Evolutionary conservation across 2,888 invertebrate species (phyloP), one percentile per base, ranked within the genome.

Genomic region (Drosophila infuscata): DNA sequence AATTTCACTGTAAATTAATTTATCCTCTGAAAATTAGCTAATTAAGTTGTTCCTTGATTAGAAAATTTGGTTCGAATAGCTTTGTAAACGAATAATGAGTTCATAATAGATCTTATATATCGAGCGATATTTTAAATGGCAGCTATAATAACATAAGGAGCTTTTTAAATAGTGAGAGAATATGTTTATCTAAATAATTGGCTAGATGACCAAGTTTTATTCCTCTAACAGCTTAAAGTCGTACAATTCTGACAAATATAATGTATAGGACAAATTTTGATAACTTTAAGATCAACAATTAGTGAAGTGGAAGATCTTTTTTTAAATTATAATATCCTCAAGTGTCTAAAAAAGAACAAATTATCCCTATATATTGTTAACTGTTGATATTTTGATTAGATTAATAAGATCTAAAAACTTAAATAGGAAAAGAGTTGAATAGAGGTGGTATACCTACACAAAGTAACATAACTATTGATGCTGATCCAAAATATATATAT

Each of bases 91-190:
- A 6, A 36, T 38, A 38, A 8, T 38, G 8, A 38, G 17, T 17
- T 38, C 8, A 38, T 9, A 7, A 1, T 7, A 20, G 1, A 7
- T 43, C 1, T 20, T 20, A 46, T 12, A 12, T 12, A 12, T 43
- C 20, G 11, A 11, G 3, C 0, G 11, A n/a, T 41, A 41, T n/a
- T n/a, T n/a, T 5, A 3, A 1, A 12, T 43, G 6, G 1, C 0
- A 11, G 6, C 43, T 43, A 2, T 6, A 6, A 11, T 6, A n/a
- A 11, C 11, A 5, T n/a, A 11, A 41, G 5, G 0, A 41, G 0
- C n/a, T 41, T 5, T 11, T 0, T 41, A 11, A 41, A n/a, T 17
- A 5, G 11, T 11, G n/a, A 43, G 11, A 8, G 3, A 17, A 38
- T 1, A 17, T 7, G 17, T 3, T 38, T 38, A 17, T 38, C 4